phyloP scores from a whole-genome alignment of 2,113 vertebrate genomes.

The Piprites chloris region DNA sequence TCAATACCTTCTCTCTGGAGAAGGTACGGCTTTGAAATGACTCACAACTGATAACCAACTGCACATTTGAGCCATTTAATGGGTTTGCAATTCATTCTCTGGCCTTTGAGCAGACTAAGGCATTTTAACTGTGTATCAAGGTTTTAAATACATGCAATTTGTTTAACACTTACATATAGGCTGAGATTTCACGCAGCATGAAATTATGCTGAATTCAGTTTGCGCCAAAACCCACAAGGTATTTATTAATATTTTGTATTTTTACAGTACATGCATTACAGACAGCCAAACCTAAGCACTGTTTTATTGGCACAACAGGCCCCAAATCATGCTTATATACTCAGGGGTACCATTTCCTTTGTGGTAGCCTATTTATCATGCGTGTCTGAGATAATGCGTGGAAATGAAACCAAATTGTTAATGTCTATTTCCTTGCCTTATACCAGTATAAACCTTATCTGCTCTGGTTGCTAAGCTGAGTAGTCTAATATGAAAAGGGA shows the following conservation, averaged over 20 bases:
- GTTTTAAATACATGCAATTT: neutral
- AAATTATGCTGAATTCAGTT: neutral
- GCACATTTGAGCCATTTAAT: neutral
- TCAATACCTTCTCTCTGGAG: neutral
- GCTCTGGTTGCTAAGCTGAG: neutral
- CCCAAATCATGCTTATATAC: neutral
- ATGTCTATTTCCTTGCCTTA: neutral
- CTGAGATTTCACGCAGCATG: neutral
- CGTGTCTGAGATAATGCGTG: neutral
- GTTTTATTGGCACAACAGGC: neutral
- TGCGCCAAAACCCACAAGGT: neutral
- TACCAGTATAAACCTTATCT: neutral
- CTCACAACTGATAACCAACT: neutral
- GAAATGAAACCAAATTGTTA: neutral
- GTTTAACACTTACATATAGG: neutral
- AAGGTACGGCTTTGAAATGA: neutral
- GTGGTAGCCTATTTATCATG: neutral
- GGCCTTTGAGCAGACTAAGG: neutral
- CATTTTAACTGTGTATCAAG: neutral
- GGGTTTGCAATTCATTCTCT: neutral
- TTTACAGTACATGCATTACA: neutral
- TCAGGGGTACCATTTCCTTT: neutral
- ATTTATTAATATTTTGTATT: neutral
- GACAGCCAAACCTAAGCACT: neutral
- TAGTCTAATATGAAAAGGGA: neutral